A percentile compares a stretch with the other conserved stretches of the same genome.
phyloP scores from a whole-genome alignment of 2,888 invertebrate species.

The Aspidiotus destructor region DNA sequence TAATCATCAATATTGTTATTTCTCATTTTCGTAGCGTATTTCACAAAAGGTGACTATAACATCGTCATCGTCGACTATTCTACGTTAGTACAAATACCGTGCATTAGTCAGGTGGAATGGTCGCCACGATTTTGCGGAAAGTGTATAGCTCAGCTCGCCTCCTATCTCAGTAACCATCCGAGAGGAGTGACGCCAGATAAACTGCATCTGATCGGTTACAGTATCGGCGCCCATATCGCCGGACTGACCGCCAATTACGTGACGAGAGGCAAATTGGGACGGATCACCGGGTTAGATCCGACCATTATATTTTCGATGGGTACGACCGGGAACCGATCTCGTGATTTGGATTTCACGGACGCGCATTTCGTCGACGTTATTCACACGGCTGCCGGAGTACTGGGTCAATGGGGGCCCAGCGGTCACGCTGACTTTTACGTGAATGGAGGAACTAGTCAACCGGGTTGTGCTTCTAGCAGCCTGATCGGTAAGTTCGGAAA shows the following conservation, averaged over 20 bases:
- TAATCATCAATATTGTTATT: neutral
- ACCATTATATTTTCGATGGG: slow-evolving; percentile 80
- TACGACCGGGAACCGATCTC: slow-evolving; percentile 55
- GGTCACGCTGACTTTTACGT: slow-evolving; percentile 84
- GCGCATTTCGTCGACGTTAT: slow-evolving; percentile 74
- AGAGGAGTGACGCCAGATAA: slow-evolving; percentile 63
- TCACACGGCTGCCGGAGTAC: slow-evolving; percentile 76
- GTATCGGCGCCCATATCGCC: slow-evolving; percentile 77
- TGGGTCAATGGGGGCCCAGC: slow-evolving; percentile 81
- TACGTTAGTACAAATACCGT: slow-evolving; percentile 68
- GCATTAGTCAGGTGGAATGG: slow-evolving; percentile 59
- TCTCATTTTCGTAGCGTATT: slow-evolving; percentile 53
- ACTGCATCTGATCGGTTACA: slow-evolving; percentile 74
- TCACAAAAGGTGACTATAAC: slow-evolving; percentile 68
- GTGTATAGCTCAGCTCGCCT: slow-evolving; percentile 71
- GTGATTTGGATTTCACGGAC: slow-evolving; percentile 68
- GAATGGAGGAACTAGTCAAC: slow-evolving; percentile 79
- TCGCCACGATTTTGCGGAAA: slow-evolving; percentile 49
- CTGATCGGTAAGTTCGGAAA: slow-evolving; percentile 58
- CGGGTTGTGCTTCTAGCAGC: slow-evolving; percentile 72
- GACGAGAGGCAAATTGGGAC: slow-evolving; percentile 62
- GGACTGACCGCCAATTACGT: slow-evolving; percentile 72
- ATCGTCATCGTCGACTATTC: slow-evolving; percentile 80
- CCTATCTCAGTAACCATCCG: slow-evolving; percentile 67
- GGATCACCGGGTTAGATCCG: slow-evolving; percentile 75